A percentile compares a stretch with the other conserved stretches of the same genome.
These are phyloP conservation scores for cattle (Bos taurus) DNA, from an alignment of 2,113 vertebrate genomes.

Conservation along the genomic window DNA sequence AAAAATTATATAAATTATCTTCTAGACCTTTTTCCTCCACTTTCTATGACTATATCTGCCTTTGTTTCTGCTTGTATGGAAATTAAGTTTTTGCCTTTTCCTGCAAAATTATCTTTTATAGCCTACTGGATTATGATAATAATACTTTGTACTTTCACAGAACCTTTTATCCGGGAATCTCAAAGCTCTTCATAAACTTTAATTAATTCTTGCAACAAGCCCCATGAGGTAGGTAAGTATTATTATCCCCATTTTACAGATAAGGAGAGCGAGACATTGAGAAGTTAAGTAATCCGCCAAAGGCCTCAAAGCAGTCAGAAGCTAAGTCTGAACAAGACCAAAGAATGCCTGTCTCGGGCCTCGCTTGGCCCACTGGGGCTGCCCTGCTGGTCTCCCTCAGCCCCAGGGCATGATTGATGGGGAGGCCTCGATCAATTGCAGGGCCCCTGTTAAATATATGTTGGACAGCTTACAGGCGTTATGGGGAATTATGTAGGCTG, in stretches of 20 bases:
- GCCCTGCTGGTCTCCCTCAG: neutral
- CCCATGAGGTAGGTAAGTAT: constrained; percentile 64
- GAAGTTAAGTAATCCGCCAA: constrained; percentile 60
- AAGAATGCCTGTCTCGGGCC: neutral
- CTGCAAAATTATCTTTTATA: constrained; percentile 74
- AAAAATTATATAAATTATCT: constrained; percentile 64
- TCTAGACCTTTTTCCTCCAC: neutral
- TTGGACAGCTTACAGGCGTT: neutral
- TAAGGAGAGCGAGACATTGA: constrained; percentile 60
- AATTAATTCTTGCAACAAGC: constrained; percentile 77
- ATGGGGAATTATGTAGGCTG: constrained; percentile 65
- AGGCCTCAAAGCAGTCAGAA: constrained; percentile 60
- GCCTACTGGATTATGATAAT: constrained; percentile 64
- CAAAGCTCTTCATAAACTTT: constrained; percentile 73
- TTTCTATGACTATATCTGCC: constrained; percentile 70
- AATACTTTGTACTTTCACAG: constrained; percentile 55
- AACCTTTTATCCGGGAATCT: constrained; percentile 70
- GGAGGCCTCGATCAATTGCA: neutral
- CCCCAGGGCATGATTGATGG: neutral
- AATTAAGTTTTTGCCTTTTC: constrained; percentile 75
- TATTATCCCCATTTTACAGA: constrained; percentile 73
- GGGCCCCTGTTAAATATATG: neutral
- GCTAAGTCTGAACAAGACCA: constrained; percentile 63
- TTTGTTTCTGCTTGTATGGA: constrained; percentile 74
- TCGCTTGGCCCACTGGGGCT: neutral